Base-by-base conservation (phyloP, 2,113 vertebrate genomes). In the Labeo catla region DNA sequence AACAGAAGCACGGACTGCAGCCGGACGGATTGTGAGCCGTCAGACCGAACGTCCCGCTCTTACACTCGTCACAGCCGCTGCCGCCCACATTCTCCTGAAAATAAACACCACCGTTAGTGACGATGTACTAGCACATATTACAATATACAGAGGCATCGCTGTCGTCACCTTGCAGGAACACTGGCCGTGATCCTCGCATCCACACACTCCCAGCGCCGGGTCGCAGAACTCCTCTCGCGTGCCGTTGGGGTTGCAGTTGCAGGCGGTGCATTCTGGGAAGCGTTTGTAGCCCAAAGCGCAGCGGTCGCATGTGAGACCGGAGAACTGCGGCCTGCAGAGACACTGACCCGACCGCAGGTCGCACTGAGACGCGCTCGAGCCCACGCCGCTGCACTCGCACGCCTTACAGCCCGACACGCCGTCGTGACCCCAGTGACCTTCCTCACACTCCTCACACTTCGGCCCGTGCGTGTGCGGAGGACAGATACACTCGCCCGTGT, bases 1-100 rank as follows among this genome's bases (percentile, higher is more conserved):
- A 99, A 90, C 98, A 99, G 94, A 97, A 99, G 88, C 98, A 99
- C 0, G 88, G 93, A 11, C 90, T 95, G 89, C 98, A 99, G 0
- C 98, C 98, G 0, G 90, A 83, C 0, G 95, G 91, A 79, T 94
- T 93, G 4, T 89, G 83, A 0, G 79, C 72, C 0, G 86, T 93
- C 16, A 99, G 92, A 68, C 93, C 96, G 6, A 97, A 99, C 57
- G 95, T 94, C 43, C 98, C 97, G 0, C 81, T 86, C 28, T 93
- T 93, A 65, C 98, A 99, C 86, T 97, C 93, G 34, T 94, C 94
- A 91, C 98, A 99, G 8, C 93, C 95, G 0, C 92, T 93, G 0
- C 98, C 97, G 13, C 95, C 87, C 12, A 96, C 98, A 0, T 98
- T 97, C 54, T 94, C 95, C 98, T 99, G 80, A 1, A 63, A 65